Conservation (phyloP, 2,888 invertebrate species). For the Blera fallax region DNA sequence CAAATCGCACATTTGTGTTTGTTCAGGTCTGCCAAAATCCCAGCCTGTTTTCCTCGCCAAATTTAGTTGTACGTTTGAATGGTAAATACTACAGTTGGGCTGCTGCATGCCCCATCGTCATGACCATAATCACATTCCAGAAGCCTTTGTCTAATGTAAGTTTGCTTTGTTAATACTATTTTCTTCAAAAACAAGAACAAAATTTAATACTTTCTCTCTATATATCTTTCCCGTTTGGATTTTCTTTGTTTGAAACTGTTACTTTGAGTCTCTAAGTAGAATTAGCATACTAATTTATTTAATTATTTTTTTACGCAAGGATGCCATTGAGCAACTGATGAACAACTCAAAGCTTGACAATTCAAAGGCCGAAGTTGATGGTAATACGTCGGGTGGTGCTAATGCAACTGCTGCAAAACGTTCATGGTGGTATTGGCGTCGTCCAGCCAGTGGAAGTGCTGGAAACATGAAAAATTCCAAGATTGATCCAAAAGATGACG, state of each 20-base stretch:
- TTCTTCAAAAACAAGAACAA: background rate
- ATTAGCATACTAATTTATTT: background rate
- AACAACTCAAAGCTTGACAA: slow-evolving; percentile 74
- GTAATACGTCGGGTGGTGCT: slow-evolving; percentile 71
- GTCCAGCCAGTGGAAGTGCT: slow-evolving; percentile 76
- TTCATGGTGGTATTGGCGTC: slow-evolving; percentile 88
- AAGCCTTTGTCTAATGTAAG: slow-evolving; percentile 90
- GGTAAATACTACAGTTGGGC: slow-evolving; percentile 96
- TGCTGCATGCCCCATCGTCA: slow-evolving; percentile 94
- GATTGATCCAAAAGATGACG: slow-evolving; percentile 73
- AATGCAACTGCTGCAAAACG: slow-evolving; percentile 77
- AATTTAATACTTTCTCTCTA: background rate
- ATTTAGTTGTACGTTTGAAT: slow-evolving; percentile 92
- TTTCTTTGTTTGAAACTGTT: background rate
- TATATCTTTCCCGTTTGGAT: background rate
- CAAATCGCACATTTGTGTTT: slow-evolving; percentile 82
- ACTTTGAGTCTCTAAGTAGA: background rate
- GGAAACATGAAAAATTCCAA: slow-evolving; percentile 61
- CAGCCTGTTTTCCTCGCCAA: slow-evolving; percentile 88
- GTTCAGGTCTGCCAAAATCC: slow-evolving; percentile 86
- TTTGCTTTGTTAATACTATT: slow-evolving; percentile 63
- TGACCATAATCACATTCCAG: slow-evolving; percentile 93
- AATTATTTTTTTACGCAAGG: slow-evolving; percentile 73
- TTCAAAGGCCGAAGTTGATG: slow-evolving; percentile 72
- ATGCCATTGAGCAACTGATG: slow-evolving; percentile 80